Conservation (phyloP, 2,888 invertebrate genomes). For the Polyommatus icarus region DNA sequence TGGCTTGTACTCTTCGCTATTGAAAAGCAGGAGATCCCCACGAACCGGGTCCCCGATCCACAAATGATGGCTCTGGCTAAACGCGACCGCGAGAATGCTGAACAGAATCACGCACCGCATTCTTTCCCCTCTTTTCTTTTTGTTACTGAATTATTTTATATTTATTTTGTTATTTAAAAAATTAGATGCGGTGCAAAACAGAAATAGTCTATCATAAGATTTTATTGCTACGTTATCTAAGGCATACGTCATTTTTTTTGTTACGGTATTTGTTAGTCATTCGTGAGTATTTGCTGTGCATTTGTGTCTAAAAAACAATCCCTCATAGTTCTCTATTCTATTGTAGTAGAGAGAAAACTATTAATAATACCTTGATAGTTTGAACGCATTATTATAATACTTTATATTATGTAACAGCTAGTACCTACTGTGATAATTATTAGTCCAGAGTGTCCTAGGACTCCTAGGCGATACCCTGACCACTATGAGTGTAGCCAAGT, state of each 20-base stretch:
- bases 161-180: constrained; percentile 58
- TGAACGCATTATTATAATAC: too few species aligned
- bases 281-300: neutral
- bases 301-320: neutral
- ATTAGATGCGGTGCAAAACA: constrained; percentile 49
- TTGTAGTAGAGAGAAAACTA: too few species aligned
- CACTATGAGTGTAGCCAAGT: too few species aligned
- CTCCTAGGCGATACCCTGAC: too few species aligned
- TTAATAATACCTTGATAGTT: too few species aligned
- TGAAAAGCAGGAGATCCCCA: constrained; percentile 63
- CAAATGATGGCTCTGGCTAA: constrained; percentile 65
- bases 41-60: constrained; percentile 57
- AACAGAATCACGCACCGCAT: constrained; percentile 55
- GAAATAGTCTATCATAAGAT: constrained; percentile 40
- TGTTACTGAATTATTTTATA: constrained; percentile 53
- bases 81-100: constrained; percentile 47
- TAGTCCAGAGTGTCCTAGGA: too few species aligned
- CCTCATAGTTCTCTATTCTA: too few species aligned
- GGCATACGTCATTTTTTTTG: constrained; percentile 1
- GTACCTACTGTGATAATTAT: too few species aligned
- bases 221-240: neutral
- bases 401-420: too few species aligned
- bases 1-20: constrained; percentile 61
- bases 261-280: neutral
- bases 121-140: constrained; percentile 51